Evolutionary conservation across 2,888 invertebrate genomes (phyloP).

Genomic region (Emmelina monodactyla): DNA sequence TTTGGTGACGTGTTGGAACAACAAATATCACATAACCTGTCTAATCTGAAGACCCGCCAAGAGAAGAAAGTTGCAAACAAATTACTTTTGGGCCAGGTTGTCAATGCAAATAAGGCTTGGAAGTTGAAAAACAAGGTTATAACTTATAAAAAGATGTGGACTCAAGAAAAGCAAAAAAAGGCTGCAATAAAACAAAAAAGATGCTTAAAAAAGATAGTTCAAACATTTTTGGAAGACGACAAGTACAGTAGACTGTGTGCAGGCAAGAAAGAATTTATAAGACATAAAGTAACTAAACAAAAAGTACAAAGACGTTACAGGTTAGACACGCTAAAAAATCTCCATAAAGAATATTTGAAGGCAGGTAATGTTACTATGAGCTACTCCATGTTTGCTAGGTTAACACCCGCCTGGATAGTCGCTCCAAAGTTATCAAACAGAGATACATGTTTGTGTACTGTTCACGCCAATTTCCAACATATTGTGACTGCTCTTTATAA

Average conservation of each 20-base stretch:
- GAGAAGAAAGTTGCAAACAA: conserved; percentile 8
- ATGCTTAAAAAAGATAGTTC: conserved; percentile 1
- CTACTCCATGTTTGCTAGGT: background rate
- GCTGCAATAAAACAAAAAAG: background rate
- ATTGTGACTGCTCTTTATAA: conserved; percentile 12
- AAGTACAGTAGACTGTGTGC: background rate
- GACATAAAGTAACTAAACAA: background rate
- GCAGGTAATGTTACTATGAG: background rate
- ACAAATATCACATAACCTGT: conserved; percentile 7
- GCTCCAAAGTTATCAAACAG: conserved; percentile 15
- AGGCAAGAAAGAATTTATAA: conserved; percentile 3
- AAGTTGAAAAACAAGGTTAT: conserved; percentile 4
- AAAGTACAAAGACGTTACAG: background rate
- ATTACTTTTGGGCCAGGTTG: conserved; percentile 4
- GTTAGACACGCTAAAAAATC: conserved; percentile 1
- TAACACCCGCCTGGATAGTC: conserved; percentile 13
- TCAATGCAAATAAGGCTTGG: conserved; percentile 5
- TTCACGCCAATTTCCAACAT: conserved; percentile 15
- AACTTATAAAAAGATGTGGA: background rate
- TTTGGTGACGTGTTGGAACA: conserved; percentile 8
- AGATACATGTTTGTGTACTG: conserved; percentile 17
- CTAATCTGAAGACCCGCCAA: conserved; percentile 8
- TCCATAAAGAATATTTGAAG: conserved; percentile 1
- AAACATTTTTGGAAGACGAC: conserved; percentile 1
- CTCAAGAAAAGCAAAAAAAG: background rate